Conservation (phyloP, 1,140 invertebrate species). For the Apolygus lucorum region DNA sequence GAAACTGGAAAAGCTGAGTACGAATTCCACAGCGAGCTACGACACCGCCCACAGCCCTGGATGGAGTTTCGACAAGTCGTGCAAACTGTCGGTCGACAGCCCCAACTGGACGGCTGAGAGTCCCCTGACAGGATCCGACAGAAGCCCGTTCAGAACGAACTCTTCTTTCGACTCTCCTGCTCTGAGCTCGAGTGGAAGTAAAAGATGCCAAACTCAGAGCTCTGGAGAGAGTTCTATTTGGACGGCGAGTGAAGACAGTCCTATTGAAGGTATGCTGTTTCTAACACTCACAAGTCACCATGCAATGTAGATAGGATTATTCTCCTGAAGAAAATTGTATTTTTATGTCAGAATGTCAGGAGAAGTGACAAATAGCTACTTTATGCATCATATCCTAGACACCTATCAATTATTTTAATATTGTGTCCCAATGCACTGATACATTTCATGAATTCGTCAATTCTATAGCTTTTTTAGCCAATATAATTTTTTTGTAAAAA, state of each 20-base stretch:
- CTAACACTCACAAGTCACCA: background rate
- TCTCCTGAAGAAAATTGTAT: too few relatives aligned
- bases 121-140: conserved; percentile 27
- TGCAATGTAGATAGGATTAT: too few relatives aligned
- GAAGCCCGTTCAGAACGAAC: conserved; percentile 26
- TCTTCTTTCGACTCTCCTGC: conserved; percentile 27
- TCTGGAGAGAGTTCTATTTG: conserved; percentile 29
- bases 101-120: conserved; percentile 23
- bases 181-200: conserved; percentile 25
- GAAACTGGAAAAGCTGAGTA: conserved; percentile 24
- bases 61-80: conserved; percentile 6
- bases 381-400: too few relatives aligned
- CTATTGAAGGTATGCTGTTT: background rate
- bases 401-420: too few relatives aligned
- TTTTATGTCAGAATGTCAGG: too few relatives aligned
- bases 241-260: conserved; percentile 24
- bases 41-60: conserved; percentile 25
- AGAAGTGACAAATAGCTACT: too few relatives aligned
- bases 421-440: too few relatives aligned
- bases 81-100: conserved; percentile 25
- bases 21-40: conserved; percentile 23
- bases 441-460: too few relatives aligned
- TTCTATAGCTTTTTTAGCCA: too few relatives aligned
- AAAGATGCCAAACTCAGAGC: conserved; percentile 26
- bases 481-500: too few relatives aligned